Evolutionary conservation across 2,797 vertebrate species (phyloP), one percentile per base, ranked within the genome.

Genomic region (Prunella strophiata): DNA sequence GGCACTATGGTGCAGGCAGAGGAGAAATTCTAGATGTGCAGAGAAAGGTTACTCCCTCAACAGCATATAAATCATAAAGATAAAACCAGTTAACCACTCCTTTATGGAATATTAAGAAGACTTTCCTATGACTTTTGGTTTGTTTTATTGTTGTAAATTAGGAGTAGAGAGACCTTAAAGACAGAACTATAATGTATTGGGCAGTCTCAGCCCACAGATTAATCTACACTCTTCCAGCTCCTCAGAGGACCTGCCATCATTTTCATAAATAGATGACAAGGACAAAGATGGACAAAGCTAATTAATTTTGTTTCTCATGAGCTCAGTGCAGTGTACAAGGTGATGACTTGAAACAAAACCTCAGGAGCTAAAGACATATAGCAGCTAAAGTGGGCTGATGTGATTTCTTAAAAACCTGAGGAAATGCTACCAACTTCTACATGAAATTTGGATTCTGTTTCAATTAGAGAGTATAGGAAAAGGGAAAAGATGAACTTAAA

Each of bases 261-360:
- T 95, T 95, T 81, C 85, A 79, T 91, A 94, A 94, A 90, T 48
- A 88, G 42, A 92, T 88, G 85, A 95, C 91, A 96, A 95, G 74
- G 84, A 96, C 93, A 93, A 95, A 96, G 85, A 92, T 67, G 74
- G 85, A 94, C 72, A 95, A 73, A 95, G 58, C 48, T 72, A 96
- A 94, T 97, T 95, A 94, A 94, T 54, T 93, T 59, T 36, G 42
- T 92, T 95, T 93, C 84, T 92, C 45, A 43, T 52, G n/a, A 75
- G 75, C 22, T 88, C 76, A 75, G 13, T 43, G 51, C 74, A 66
- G 27, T 14, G 62, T 59, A 78, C 30, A 83, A 96, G 57, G 59
- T 89, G 63, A 73, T 84, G 63, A 85, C 89, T 91, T 85, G 70
- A 95, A 96, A 78, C 20, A 18, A 76, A 96, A 61, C 74, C 38